These are phyloP conservation scores for Microchirus variegatus DNA, from an alignment of 2,797 vertebrate species.

Conservation along the genomic window DNA sequence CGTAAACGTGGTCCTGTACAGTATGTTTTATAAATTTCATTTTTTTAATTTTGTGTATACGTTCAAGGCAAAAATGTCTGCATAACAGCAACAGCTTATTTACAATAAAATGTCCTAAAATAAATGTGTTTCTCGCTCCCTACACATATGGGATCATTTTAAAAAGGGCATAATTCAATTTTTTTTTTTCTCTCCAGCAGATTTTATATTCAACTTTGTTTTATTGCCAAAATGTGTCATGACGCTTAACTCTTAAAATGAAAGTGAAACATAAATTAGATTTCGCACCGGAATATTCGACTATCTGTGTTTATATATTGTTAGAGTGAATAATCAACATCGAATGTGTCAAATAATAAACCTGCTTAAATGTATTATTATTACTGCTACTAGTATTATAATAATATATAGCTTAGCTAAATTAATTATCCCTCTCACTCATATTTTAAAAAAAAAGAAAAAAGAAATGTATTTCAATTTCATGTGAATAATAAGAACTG, in stretches of 20 bases:
- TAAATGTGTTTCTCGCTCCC: too few relatives aligned
- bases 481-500: not conserved
- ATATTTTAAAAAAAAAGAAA: not conserved
- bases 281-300: too few relatives aligned
- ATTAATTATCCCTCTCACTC: not conserved
- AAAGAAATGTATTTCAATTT: conserved; percentile 6
- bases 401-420: not conserved
- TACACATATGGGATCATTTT: too few relatives aligned
- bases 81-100: too few relatives aligned
- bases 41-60: too few relatives aligned
- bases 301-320: not conserved
- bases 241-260: not conserved
- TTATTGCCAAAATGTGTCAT: not conserved
- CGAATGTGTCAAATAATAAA: not conserved
- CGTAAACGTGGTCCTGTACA: too few relatives aligned
- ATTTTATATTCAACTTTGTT: conserved; percentile 2
- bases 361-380: not conserved
- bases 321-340: not conserved
- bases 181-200: too few relatives aligned
- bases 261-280: not conserved
- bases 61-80: too few relatives aligned
- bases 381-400: not conserved
- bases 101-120: too few relatives aligned
- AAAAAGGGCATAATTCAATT: too few relatives aligned
- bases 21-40: too few relatives aligned